These are phyloP conservation scores for Etia nguti DNA, from an alignment of 2,113 vertebrate genomes.

Conservation along the genomic window DNA sequence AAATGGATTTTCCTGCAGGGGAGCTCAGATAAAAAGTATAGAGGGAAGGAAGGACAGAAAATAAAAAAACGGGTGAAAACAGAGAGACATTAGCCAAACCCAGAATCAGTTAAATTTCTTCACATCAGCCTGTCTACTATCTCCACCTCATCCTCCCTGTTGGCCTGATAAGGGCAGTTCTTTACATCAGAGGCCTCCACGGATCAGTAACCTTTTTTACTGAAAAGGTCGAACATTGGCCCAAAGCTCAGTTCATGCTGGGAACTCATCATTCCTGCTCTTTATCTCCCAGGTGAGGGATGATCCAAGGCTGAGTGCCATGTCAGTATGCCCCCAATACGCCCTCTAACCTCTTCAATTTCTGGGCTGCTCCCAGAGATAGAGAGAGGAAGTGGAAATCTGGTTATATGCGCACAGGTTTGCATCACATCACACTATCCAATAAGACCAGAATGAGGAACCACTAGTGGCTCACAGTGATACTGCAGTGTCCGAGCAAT, in stretches of 20 bases:
- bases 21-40: slow-evolving; percentile 37
- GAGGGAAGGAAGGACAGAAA: not conserved
- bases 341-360: slow-evolving; percentile 17
- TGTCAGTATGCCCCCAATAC: slow-evolving; percentile 6
- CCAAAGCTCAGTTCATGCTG: slow-evolving; percentile 40
- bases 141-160: slow-evolving; percentile 10
- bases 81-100: not conserved
- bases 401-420: not conserved
- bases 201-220: slow-evolving; percentile 54
- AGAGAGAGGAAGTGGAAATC: not conserved
- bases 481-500: slow-evolving; percentile 1
- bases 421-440: not conserved
- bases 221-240: slow-evolving; percentile 50
- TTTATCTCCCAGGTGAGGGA: slow-evolving; percentile 51
- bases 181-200: slow-evolving; percentile 44
- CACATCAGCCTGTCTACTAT: not conserved
- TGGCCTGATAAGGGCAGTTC: slow-evolving; percentile 51
- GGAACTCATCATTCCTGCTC: slow-evolving; percentile 36
- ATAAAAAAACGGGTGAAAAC: not conserved
- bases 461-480: not conserved
- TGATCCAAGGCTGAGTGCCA: slow-evolving; percentile 31
- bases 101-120: slow-evolving; percentile 10
- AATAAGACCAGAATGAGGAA: slow-evolving; percentile 34
- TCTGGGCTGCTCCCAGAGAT: not conserved
- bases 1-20: slow-evolving; percentile 63